Evolutionary conservation across 2,888 invertebrate genomes (phyloP), one percentile per base, ranked within the genome.

Genomic region (Eupithecia subumbrata): DNA sequence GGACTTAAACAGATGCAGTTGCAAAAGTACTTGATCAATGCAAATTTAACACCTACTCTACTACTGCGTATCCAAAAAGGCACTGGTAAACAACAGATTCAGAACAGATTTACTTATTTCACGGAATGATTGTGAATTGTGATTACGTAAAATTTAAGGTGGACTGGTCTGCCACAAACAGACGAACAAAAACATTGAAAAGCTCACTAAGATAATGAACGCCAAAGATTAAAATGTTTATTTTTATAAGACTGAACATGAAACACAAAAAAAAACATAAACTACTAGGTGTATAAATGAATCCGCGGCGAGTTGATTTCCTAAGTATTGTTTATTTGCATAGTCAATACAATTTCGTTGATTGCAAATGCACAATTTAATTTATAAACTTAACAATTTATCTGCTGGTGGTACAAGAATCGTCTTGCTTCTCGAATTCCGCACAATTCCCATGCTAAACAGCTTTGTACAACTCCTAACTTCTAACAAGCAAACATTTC

Each of bases 401-500:
- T 60, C 12, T 60, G n/a, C 60, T 60, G 12, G 60, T 25, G 25
- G 22, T 60, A 12, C 60, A 60, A 60, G 12, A 60, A 60, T 22
- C n/a, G n/a, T 56, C n/a, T 56, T 56, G 52, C 52, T 56, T 56
- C 52, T 63, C 18, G 63, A 30, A 63, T 63, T 63, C 63, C 63
- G 25, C 63, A 30, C 63, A 25, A 63, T 25, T 63, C 63, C 14
- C 63, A 63, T 63, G 63, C 30, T 63, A 30, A 63, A 30, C 63
- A 63, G 63, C 30, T 25, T 63, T 56, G 52, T 22, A 22, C 64
- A 64, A 64, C 16, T 34, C 18, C 18, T 56, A 67, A 64, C 56
- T n/a, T 67, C 72, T 60, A 72, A 67, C 48, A 37, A 66, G 69
- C 60, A 76, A 76, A 76, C 72, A 76, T 86, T 85, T 78, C 79